phyloP scores from a whole-genome alignment of 2,797 vertebrate species.

The Melanogrammus aeglefinus region DNA sequence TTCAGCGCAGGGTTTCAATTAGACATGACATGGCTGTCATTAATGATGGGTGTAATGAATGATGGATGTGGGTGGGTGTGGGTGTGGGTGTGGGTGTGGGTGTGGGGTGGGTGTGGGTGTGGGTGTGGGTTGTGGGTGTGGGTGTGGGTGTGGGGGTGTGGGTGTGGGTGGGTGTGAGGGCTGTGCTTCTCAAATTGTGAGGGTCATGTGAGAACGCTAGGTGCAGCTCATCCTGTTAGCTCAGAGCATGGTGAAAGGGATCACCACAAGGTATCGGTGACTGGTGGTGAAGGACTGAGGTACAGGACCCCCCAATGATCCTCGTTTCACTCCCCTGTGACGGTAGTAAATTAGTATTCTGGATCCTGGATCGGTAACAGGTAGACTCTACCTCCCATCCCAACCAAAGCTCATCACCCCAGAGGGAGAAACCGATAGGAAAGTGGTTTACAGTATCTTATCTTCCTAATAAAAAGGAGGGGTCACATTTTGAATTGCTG shows the following conservation, averaged over 20 bases:
- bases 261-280: neutral
- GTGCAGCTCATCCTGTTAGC: neutral
- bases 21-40: neutral
- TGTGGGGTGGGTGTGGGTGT: neutral
- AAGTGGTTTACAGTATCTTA: neutral
- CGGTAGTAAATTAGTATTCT: neutral
- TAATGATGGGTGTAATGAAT: neutral
- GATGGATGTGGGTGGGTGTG: too few relatives aligned
- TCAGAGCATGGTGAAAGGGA: neutral
- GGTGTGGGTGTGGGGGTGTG: neutral
- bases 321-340: neutral
- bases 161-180: neutral
- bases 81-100: too few relatives aligned
- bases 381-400: neutral
- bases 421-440: too few relatives aligned
- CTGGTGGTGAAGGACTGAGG: neutral
- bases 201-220: neutral
- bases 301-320: neutral
- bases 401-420: neutral
- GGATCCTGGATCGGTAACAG: too few relatives aligned
- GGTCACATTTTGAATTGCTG: neutral
- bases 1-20: neutral
- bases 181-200: too few relatives aligned
- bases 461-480: neutral
- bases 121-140: neutral